Evolutionary conservation across 30 jellyfish, hydroid and myxozoan species (phyloP).

Genomic region (Aurelia sp.): DNA sequence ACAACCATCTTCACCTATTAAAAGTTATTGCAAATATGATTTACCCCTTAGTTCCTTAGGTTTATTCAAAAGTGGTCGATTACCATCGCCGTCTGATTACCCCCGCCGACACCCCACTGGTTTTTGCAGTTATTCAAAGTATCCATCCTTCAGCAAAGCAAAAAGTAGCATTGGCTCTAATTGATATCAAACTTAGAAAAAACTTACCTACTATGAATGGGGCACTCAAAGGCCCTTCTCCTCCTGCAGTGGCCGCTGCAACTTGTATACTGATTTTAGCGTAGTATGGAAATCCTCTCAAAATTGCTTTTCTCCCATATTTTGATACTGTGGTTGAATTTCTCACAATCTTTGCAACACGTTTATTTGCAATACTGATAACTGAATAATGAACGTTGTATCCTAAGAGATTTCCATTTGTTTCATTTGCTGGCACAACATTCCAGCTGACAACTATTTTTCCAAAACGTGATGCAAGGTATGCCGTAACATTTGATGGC

Average conservation of each 20-base stretch:
- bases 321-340: not conserved
- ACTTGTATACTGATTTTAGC: constrained; percentile 31
- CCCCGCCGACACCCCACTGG: too few relatives aligned
- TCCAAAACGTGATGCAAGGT: constrained; percentile 7
- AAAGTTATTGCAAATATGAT: too few relatives aligned
- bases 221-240: constrained; percentile 64
- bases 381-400: constrained; percentile 30
- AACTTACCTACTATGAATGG: constrained; percentile 57
- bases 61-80: too few relatives aligned
- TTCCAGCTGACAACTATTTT: constrained; percentile 32
- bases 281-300: constrained; percentile 26
- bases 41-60: too few relatives aligned
- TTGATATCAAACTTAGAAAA: too few relatives aligned
- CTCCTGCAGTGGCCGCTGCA: constrained; percentile 50
- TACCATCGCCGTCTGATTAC: too few relatives aligned
- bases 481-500: constrained; percentile 10
- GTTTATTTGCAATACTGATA: not conserved
- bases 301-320: not conserved
- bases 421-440: not conserved
- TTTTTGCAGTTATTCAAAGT: too few relatives aligned
- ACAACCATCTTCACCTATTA: too few relatives aligned
- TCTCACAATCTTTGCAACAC: not conserved
- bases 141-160: too few relatives aligned
- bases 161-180: too few relatives aligned
- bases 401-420: constrained; percentile 36